Conservation (phyloP, 1,140 invertebrate genomes). For the Archegozetes longisetosus region DNA sequence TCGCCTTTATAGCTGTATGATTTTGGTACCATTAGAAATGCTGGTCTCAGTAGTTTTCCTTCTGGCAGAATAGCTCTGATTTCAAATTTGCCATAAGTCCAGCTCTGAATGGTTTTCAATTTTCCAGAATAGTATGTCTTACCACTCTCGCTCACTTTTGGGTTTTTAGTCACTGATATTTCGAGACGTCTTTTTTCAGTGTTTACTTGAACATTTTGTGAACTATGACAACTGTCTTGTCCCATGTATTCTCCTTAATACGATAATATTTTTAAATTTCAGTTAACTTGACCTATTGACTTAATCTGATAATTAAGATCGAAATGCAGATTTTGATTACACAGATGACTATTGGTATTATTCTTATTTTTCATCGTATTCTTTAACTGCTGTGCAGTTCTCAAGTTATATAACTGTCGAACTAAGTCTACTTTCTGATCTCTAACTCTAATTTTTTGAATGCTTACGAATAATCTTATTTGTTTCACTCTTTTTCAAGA, state of each 20-base stretch:
- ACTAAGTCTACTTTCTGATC: no score
- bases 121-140: slow-evolving; percentile 1
- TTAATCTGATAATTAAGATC: no score
- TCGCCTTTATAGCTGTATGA: not conserved
- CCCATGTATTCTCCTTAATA: not conserved
- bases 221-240: slow-evolving; percentile 9
- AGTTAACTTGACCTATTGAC: no score
- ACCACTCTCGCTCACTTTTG: not conserved
- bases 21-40: not conserved
- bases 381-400: no score
- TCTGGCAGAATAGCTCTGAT: slow-evolving; percentile 3
- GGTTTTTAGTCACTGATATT: not conserved
- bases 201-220: not conserved
- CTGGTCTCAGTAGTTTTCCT: slow-evolving; percentile 1
- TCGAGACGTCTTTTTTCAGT: not conserved
- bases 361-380: no score
- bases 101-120: not conserved
- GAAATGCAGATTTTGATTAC: no score
- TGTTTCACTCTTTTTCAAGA: no score
- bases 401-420: no score
- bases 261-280: no score
- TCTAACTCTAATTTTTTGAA: no score
- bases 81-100: slow-evolving; percentile 6
- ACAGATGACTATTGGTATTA: no score
- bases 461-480: no score